Evolutionary conservation across 2,113 vertebrate genomes (phyloP), one percentile per base, ranked within the genome.

Genomic region (Speoplatyrhinus poulsoni): DNA sequence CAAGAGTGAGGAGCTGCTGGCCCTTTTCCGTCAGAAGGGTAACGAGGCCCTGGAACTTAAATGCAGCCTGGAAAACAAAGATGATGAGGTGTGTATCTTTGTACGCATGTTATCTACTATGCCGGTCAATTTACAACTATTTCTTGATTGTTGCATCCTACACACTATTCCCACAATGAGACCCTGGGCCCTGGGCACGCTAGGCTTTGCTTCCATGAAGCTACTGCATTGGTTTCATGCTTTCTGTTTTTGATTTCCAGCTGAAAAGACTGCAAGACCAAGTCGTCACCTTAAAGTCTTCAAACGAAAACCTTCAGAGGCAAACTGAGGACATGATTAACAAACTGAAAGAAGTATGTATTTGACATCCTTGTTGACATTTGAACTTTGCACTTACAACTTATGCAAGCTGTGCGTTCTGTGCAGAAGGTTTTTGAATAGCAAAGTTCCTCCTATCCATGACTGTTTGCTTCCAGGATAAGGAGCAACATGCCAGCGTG

Each of bases 1-100:
- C 36, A 99, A 99, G 91, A 98, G 94, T 48, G 96, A 98, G 74
- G 96, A 97, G 59, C 92, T 99, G 57, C 89, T 99, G 3, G 93
- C 92, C 19, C 88, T 96, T 57, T 94, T 95, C 13, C 93, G 96
- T 67, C 93, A 96, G 82, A 98, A 95, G 70, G 96, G 98, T 76
- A 96, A 94, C 65, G 94, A 98, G 80, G 95, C 98, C 79, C 86
- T 99, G 80, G 95, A 98, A 65, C 93, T 99, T 26, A 97, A 94
- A 72, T 98, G 94, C 83, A 93, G 79, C 64, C 81, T 98, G 79
- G 95, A 97, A 79, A 96, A 96, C 86, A 99, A 95, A 82, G 94
- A 94, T 46, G 96, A 98, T 55, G 96, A 99, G 95, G 97, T 91
- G 87, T 82, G 63, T 60, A 47, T 54, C 0, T 32, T 67, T 12